phyloP scores from a whole-genome alignment of 2,113 vertebrate species.

The Centrocercus urophasianus region DNA sequence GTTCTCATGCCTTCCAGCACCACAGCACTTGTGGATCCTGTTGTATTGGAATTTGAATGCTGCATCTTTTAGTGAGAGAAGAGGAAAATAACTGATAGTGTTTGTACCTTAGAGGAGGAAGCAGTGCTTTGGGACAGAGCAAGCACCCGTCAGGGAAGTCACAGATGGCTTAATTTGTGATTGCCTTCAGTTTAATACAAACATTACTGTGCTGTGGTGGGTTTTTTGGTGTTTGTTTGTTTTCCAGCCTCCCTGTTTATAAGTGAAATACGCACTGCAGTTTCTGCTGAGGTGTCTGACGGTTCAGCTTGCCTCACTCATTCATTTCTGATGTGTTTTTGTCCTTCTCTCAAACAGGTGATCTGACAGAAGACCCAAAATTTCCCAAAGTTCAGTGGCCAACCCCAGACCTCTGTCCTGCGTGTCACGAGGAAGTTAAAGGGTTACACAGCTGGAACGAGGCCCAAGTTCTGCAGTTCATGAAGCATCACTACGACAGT shows the following conservation, averaged over 20 bases:
- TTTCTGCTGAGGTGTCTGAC: not conserved
- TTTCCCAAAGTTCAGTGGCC: constrained; percentile 94
- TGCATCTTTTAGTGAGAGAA: not conserved
- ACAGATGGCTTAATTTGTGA: rapidly evolving
- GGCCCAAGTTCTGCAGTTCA: constrained; percentile 82
- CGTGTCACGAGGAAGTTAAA: constrained; percentile 87
- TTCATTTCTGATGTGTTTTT: not conserved
- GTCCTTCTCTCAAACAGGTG: constrained; percentile 75
- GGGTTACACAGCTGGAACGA: constrained; percentile 89
- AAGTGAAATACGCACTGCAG: not conserved
- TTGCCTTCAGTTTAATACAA: not conserved
- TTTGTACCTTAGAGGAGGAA: not conserved
- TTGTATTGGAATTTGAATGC: not conserved
- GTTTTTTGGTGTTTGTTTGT: not conserved
- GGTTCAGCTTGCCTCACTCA: not conserved
- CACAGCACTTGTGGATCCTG: rapidly evolving
- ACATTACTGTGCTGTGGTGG: not conserved
- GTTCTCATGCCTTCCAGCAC: not conserved
- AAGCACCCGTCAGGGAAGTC: not conserved
- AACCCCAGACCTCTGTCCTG: constrained; percentile 85
- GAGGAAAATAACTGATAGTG: not conserved
- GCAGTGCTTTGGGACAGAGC: rapidly evolving
- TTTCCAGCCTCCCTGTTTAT: not conserved
- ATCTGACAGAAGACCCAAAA: constrained; percentile 89
- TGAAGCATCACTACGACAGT: constrained; percentile 83